These are phyloP conservation scores for Rhimphoctona megacephalus DNA, from an alignment of 2,888 invertebrate species.

Conservation along the genomic window DNA sequence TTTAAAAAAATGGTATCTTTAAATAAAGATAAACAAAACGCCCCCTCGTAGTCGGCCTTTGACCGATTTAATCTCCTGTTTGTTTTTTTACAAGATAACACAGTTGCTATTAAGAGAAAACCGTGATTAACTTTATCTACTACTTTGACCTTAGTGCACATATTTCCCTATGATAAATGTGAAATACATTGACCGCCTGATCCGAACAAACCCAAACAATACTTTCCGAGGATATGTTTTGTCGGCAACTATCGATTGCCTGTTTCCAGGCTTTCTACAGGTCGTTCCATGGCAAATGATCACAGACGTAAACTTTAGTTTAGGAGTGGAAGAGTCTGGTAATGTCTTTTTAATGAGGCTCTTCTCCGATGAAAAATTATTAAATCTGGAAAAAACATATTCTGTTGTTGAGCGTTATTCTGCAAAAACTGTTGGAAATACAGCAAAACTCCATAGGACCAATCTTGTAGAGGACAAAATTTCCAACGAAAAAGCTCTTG, in stretches of 20 bases:
- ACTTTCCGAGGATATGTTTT: not conserved
- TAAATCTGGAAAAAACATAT: not conserved
- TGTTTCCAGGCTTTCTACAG: not conserved
- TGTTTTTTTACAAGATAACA: not conserved
- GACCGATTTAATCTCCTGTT: not conserved
- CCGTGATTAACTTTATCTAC: not conserved
- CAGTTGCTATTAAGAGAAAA: not conserved
- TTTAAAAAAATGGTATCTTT: not conserved
- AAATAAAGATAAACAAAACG: conserved; percentile 2
- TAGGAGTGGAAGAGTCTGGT: not conserved
- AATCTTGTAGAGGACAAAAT: not conserved
- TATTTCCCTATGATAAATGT: not conserved
- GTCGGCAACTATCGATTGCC: not conserved
- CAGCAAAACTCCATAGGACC: not conserved
- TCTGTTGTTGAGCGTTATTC: not conserved
- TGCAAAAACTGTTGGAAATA: not conserved
- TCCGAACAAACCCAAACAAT: conserved; percentile 1
- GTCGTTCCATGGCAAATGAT: not conserved
- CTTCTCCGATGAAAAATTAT: not conserved
- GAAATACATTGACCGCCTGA: not conserved
- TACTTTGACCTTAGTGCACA: conserved; percentile 16
- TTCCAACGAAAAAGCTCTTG: not conserved
- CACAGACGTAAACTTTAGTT: not conserved
- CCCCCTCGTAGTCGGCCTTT: conserved; percentile 23
- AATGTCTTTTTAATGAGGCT: not conserved